Conservation (phyloP, 2,888 invertebrate genomes). For the Onthophagus sagittarius region DNA sequence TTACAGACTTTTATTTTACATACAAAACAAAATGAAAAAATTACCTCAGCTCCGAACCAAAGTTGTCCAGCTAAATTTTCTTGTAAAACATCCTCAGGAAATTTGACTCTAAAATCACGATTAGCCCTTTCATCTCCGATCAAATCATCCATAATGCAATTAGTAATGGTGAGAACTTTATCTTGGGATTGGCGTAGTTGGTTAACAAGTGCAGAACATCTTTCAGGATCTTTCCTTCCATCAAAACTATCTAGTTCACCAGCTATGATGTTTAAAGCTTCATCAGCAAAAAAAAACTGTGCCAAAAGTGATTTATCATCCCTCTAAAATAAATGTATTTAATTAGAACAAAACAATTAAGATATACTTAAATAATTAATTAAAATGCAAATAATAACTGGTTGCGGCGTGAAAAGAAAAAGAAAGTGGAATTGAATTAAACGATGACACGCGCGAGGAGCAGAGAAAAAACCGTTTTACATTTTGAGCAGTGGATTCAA, state of each 20-base stretch:
- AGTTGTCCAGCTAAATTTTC: slow-evolving; percentile 97
- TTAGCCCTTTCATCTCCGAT: slow-evolving; percentile 83
- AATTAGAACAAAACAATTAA: neutral
- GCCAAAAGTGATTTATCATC: slow-evolving; percentile 91
- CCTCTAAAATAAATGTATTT: slow-evolving; percentile 59
- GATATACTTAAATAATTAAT: slow-evolving; percentile 42
- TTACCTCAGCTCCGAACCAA: slow-evolving; percentile 98
- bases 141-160: slow-evolving; percentile 92
- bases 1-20: too few species aligned
- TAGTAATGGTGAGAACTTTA: slow-evolving; percentile 86
- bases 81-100: slow-evolving; percentile 97
- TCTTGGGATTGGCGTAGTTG: slow-evolving; percentile 92
- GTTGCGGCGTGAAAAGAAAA: neutral
- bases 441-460: slow-evolving; percentile 2
- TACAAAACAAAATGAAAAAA: neutral
- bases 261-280: slow-evolving; percentile 91
- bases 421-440: slow-evolving; percentile 6
- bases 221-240: slow-evolving; percentile 96
- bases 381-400: slow-evolving; percentile 17
- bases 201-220: slow-evolving; percentile 93
- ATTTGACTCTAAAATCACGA: slow-evolving; percentile 95
- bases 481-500: neutral
- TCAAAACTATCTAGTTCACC: slow-evolving; percentile 98
- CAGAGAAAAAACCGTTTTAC: slow-evolving; percentile 1
- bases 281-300: slow-evolving; percentile 97